Base-by-base conservation (phyloP, 2,888 invertebrate genomes). In the Autographa gamma region DNA sequence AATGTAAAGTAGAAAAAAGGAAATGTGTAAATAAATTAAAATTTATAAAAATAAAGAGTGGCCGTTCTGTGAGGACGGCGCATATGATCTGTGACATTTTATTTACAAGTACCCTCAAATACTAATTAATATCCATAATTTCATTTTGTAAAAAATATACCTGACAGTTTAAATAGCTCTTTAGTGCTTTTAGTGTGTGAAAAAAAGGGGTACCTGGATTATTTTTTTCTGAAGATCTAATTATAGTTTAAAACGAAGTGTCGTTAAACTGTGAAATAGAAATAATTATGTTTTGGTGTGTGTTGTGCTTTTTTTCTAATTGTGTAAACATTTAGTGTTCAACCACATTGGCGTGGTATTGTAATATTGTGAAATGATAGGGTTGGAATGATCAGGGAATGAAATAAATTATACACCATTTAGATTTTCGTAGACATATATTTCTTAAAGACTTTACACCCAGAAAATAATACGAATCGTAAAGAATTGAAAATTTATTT, bases 1-100 rank as follows among this genome's bases (percentile, higher is more conserved):
- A 89, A 93, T 95, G 95, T 95, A 95, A 95, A 95, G 95, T 95
- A 95, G 95, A 91, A 86, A 83, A 91, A 78, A 92, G 90, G 91
- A 90, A 95, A 94, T 93, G 90, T 95, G 95, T 95, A 95, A 93
- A 95, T 95, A 95, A 88, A 94, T 95, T 95, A 95, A 95, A 95
- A 95, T 95, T 95, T 95, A 95, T 95, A 94, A 93, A 94, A 93
- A 95, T 95, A 95, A 95, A 95, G 90, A 91, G 91, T 90, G 92
- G 91, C 85, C 90, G 90, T 94, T 93, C 95, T 95, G 91, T 88
- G 92, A 95, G 95, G 85, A 91, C 90, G 83, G 84, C 92, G 89
- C 93, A 89, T 91, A 88, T 85, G 83, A 85, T 82, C 80, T 79
- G 63, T 67, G 73, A 68, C 71, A 86, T 85, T 85, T 84, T 85